Percentiles rank a stretch among this genome's conserved stretches.
phyloP scores from a whole-genome alignment of 2,113 vertebrate species.

The Semnornis frantzii region DNA sequence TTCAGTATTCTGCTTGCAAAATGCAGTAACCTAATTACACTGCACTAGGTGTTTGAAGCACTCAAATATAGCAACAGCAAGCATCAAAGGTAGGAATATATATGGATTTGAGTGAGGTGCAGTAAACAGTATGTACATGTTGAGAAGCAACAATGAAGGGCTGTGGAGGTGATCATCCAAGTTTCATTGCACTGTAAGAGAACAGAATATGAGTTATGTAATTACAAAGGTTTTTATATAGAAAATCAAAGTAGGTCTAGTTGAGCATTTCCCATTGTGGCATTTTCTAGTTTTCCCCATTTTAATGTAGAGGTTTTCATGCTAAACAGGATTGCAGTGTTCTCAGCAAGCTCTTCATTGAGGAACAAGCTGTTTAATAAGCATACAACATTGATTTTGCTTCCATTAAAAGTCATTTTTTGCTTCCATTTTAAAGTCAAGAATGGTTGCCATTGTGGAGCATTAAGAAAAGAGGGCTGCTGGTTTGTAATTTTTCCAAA shows the following conservation, averaged over 20 bases:
- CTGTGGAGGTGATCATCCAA: background rate
- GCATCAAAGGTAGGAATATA: slow-evolving; percentile 33
- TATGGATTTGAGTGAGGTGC: background rate
- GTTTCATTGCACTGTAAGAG: background rate
- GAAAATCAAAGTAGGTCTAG: background rate
- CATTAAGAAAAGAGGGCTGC: background rate
- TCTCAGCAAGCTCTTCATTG: background rate
- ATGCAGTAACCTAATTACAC: slow-evolving; percentile 37
- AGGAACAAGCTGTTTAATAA: background rate
- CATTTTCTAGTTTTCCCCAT: background rate
- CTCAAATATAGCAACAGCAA: background rate
- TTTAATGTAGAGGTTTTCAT: background rate
- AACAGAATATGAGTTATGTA: background rate
- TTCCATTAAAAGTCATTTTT: background rate
- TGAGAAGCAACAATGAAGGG: background rate
- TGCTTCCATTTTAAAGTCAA: background rate
- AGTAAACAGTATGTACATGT: background rate
- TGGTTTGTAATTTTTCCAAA: slow-evolving; percentile 34
- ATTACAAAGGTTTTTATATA: background rate
- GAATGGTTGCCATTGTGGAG: background rate
- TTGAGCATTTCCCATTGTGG: background rate
- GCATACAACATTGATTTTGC: background rate
- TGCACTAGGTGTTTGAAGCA: background rate
- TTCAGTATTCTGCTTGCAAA: slow-evolving; percentile 27
- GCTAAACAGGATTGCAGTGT: background rate